phyloP scores from a whole-genome alignment of 2,888 invertebrate species.

The Xestobium rufovillosum region DNA sequence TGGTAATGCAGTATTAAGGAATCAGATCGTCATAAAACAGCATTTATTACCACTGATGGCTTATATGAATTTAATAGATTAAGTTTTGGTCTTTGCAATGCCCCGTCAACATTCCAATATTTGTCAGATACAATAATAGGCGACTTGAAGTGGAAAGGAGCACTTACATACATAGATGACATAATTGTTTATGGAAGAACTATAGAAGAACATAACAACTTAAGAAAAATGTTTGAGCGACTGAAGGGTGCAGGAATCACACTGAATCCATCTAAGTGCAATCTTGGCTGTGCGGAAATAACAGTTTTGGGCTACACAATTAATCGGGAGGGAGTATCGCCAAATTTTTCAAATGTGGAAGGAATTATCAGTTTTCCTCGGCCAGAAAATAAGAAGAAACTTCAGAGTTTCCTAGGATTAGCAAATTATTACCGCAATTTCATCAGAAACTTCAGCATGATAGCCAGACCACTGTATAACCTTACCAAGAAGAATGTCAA shows the following conservation, averaged over 20 bases:
- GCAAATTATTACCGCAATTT: slow-evolving; percentile 14
- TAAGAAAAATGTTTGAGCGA: slow-evolving; percentile 6
- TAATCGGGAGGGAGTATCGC: slow-evolving; percentile 18
- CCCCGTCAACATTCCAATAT: slow-evolving; percentile 23
- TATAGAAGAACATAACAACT: slow-evolving; percentile 18
- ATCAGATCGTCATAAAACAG: slow-evolving; percentile 20
- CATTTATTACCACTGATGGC: slow-evolving; percentile 23
- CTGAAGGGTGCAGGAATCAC: slow-evolving; percentile 10
- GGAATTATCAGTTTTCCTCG: slow-evolving; percentile 17
- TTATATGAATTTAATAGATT: slow-evolving; percentile 24
- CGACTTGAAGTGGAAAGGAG: neutral
- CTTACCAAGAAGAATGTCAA: slow-evolving; percentile 10
- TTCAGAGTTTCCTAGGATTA: slow-evolving; percentile 13
- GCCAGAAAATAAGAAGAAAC: slow-evolving; percentile 15
- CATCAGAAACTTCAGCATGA: slow-evolving; percentile 10
- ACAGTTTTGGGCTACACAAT: slow-evolving; percentile 18
- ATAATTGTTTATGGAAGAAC: slow-evolving; percentile 22
- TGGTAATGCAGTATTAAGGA: slow-evolving; percentile 12
- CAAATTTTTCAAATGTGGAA: slow-evolving; percentile 20
- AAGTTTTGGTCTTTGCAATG: slow-evolving; percentile 25
- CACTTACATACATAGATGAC: slow-evolving; percentile 30
- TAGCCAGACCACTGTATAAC: slow-evolving; percentile 10
- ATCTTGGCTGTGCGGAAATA: slow-evolving; percentile 15
- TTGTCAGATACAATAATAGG: slow-evolving; percentile 13
- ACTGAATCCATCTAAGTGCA: slow-evolving; percentile 20